phyloP scores from a whole-genome alignment of 2,888 invertebrate species.

The Ptychoptera contaminata region DNA sequence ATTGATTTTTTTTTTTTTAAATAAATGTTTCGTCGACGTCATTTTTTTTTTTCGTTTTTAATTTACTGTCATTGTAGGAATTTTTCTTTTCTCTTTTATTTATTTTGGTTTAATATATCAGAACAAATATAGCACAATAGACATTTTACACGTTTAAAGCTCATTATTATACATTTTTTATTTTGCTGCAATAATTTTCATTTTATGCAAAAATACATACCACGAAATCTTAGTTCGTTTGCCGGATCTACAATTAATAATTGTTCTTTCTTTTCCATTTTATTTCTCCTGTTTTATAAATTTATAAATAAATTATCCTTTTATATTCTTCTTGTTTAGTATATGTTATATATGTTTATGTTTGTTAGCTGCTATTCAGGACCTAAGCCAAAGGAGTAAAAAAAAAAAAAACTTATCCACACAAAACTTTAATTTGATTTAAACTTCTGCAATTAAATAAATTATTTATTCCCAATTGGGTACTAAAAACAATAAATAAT shows the following conservation, averaged over 20 bases:
- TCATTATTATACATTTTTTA: background rate
- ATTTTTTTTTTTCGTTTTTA: no score
- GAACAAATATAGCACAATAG: slow-evolving; percentile 17
- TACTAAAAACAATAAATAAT: background rate
- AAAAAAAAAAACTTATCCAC: background rate
- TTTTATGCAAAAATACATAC: slow-evolving; percentile 37
- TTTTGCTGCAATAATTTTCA: background rate
- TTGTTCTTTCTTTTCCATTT: slow-evolving; percentile 56
- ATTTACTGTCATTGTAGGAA: no score
- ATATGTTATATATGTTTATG: no score
- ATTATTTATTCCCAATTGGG: slow-evolving; percentile 1
- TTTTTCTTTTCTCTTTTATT: no score
- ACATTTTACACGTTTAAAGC: slow-evolving; percentile 29
- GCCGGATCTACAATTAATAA: slow-evolving; percentile 76
- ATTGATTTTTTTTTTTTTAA: no score
- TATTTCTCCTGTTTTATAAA: background rate
- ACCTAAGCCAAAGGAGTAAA: no score
- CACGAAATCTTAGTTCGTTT: slow-evolving; percentile 78
- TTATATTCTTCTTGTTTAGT: no score
- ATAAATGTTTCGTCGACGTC: no score
- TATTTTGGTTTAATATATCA: no score
- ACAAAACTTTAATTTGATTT: slow-evolving; percentile 1
- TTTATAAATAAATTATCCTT: no score
- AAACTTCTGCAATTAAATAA: background rate
- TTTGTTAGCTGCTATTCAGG: no score